These are phyloP conservation scores for Odontocerum albicorne DNA, from an alignment of 2,888 invertebrate genomes.

Conservation along the genomic window DNA sequence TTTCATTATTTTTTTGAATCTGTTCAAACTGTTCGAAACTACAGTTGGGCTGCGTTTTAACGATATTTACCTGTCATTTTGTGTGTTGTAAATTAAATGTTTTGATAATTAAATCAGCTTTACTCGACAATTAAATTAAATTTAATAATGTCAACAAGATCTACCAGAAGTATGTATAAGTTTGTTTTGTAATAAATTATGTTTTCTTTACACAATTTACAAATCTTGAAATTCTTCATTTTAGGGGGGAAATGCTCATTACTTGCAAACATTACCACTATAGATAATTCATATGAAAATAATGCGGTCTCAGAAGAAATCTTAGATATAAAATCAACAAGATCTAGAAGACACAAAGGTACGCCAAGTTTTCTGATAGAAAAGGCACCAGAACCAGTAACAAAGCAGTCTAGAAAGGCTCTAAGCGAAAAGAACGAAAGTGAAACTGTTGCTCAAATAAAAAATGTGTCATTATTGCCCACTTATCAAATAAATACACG, in stretches of 20 bases:
- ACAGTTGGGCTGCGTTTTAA: too few relatives aligned
- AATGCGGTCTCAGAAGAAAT: neutral
- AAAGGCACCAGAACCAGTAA: neutral
- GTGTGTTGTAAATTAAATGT: neutral
- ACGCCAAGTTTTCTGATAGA: neutral
- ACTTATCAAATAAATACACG: slow-evolving; percentile 4
- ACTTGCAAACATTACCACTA: neutral
- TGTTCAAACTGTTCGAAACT: too few relatives aligned
- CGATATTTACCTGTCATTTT: slow-evolving; percentile 8
- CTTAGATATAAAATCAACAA: neutral
- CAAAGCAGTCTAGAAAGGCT: neutral
- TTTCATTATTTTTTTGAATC: too few relatives aligned
- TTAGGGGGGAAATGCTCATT: slow-evolving; percentile 8
- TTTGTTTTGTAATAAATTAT: too few relatives aligned
- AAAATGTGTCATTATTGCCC: neutral
- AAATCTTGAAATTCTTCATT: neutral
- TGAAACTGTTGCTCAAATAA: neutral
- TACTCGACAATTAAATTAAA: neutral
- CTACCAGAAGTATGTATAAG: slow-evolving; percentile 14
- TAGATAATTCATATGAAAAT: neutral
- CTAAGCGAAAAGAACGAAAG: slow-evolving; percentile 8
- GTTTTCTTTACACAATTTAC: too few relatives aligned
- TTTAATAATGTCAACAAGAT: slow-evolving; percentile 15
- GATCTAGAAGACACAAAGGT: neutral
- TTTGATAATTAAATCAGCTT: neutral